These are phyloP conservation scores for Conomelus anceps DNA, from an alignment of 2,888 invertebrate genomes.

Conservation along the genomic window DNA sequence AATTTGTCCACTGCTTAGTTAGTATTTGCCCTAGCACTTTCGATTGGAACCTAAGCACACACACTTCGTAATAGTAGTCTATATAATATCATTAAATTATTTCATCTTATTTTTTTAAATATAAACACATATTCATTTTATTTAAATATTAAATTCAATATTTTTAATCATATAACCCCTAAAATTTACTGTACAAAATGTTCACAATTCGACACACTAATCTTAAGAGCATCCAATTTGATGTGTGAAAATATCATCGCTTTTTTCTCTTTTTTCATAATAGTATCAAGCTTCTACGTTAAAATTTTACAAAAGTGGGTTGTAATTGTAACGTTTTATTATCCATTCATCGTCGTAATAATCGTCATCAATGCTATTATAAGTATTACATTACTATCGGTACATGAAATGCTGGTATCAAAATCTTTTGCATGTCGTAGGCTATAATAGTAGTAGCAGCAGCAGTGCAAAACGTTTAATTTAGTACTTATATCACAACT, in stretches of 20 bases:
- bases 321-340: constrained; percentile 15
- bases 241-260: constrained; percentile 35
- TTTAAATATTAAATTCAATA: constrained; percentile 34
- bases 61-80: constrained; percentile 23
- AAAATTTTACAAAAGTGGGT: constrained; percentile 32
- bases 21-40: constrained; percentile 1
- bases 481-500: constrained; percentile 32
- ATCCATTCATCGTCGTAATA: not conserved
- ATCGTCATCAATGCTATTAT: not conserved
- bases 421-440: constrained; percentile 32
- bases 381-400: not conserved
- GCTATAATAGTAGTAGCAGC: constrained; percentile 30
- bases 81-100: constrained; percentile 26
- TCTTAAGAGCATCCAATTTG: constrained; percentile 32
- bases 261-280: constrained; percentile 30
- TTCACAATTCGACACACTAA: constrained; percentile 36
- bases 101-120: constrained; percentile 27
- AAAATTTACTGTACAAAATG: constrained; percentile 35
- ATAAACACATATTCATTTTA: constrained; percentile 31
- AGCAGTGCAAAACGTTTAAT: constrained; percentile 31
- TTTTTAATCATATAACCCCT: constrained; percentile 33
- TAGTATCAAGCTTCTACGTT: constrained; percentile 32
- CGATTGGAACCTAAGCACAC: constrained; percentile 26
- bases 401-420: constrained; percentile 34
- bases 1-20: not conserved